Percentiles rank a stretch among this genome's conserved stretches.
phyloP scores from a whole-genome alignment of 1,140 invertebrate genomes.

The Halesus radiatus region DNA sequence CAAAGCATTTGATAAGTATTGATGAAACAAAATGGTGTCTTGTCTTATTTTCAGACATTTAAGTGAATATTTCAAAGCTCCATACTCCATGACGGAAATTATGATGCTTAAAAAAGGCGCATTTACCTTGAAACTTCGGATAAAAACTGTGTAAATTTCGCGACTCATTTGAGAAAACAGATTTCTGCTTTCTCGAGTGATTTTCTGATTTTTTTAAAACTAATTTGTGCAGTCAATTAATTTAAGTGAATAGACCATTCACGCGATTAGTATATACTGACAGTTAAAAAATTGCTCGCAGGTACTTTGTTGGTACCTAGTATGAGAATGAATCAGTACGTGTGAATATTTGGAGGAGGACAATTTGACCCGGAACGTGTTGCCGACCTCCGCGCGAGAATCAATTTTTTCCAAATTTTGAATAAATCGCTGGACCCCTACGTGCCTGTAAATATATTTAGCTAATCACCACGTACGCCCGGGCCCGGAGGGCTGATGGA shows the following conservation, averaged over 20 bases:
- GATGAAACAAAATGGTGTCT: too few relatives aligned
- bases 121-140: too few relatives aligned
- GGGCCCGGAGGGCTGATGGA: background rate
- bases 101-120: too few relatives aligned
- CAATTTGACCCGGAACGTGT: background rate
- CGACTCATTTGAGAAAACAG: too few relatives aligned
- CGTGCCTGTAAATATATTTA: conserved; percentile 44
- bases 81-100: too few relatives aligned
- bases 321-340: background rate
- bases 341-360: background rate
- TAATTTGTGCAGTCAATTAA: too few relatives aligned
- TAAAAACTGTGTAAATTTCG: too few relatives aligned
- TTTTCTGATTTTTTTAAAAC: too few relatives aligned
- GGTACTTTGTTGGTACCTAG: background rate
- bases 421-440: conserved; percentile 35
- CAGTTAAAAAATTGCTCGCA: background rate
- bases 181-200: too few relatives aligned
- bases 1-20: too few relatives aligned
- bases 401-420: background rate
- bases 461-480: conserved; percentile 23
- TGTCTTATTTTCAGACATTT: too few relatives aligned
- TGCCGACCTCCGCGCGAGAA: background rate
- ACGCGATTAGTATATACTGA: background rate
- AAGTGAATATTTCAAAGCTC: too few relatives aligned
- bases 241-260: background rate